Evolutionary conservation across 1,140 invertebrate genomes (phyloP), one percentile per base, ranked within the genome.

Genomic region (Nixonia krombeini): DNA sequence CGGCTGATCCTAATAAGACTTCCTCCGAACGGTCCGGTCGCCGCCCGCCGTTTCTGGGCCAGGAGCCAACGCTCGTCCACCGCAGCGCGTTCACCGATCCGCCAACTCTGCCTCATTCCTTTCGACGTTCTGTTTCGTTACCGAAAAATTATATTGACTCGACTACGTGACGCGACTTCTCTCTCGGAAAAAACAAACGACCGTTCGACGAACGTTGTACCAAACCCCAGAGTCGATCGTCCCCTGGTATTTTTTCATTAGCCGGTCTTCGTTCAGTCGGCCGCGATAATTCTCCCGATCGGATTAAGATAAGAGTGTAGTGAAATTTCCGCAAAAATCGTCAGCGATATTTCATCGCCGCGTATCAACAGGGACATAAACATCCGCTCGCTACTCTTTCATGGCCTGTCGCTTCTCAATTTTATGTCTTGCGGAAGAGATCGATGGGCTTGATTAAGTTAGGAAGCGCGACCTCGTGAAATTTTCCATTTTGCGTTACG

Each of bases 1-100:
- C 46, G 35, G 57, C 47, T 73, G 58, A 51, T 66, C 61, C 50
- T 73, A 75, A 75, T 75, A 73, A 70, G 68, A 50, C 56, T 52
- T n/a, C n/a, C n/a, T n/a, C 46, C 40, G 52, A 58, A 70, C 42
- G 57, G 47, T 71, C n/a, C n/a, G n/a, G n/a, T n/a, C 73, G 69
- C 55, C 64, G 67, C 58, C 51, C 46, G 53, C 66, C 63, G 66
- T 59, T 62, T 71, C 62, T 65, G 65, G 65, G 65, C 73, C 45
- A 45, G 44, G 42, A 62, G 63, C 65, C 70, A 69, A 71, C 52
- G 40, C 25, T 57, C 46, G 25, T 61, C 26, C 38, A 59, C 64
- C 50, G 51, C 44, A 41, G 25, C n/a, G n/a, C 50, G 50, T 40
- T 50, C 53, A 63, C 33, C 66, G 50, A 64, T 64, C 42, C 17